Evolutionary conservation across 2,797 vertebrate genomes (phyloP), one percentile per base, ranked within the genome.

Genomic region (Lepidocolaptes lacrymiger): DNA sequence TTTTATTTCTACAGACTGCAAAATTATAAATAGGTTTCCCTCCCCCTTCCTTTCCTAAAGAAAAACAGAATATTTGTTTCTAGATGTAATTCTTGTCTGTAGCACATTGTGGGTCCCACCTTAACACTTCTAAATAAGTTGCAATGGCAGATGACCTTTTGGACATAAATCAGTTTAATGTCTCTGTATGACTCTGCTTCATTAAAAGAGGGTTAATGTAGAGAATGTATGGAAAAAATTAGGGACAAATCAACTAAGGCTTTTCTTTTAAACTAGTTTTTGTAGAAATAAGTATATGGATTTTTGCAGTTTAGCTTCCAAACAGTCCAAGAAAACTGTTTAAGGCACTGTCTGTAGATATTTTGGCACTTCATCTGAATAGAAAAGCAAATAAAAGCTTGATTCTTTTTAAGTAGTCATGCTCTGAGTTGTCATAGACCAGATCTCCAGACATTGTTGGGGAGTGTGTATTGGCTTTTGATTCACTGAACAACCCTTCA

Each of bases 361-460:
- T 77, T 85, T 90, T 66, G 90, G 39, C 77, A 62, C 72, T 91
- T 91, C 11, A 58, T 64, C 22, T 77, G 66, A 75, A 64, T 24
- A 75, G 62, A 61, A 95, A 48, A 95, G 82, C 88, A 86, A 90
- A 89, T 88, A 66, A 74, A 85, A 88, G 34, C 58, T 46, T 75
- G 68, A 61, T 82, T 83, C 52, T 80, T 87, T 76, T 79, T 59
- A 63, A 93, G 72, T 56, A 61, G 62, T 71, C 39, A 4, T 55
- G 44, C 72, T 89, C 85, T 69, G 83, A 83, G 58, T 62, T 66
- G 63, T 32, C 51, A 32, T 43, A 88, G 68, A 89, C 68, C 73
- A 63, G 43, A 93, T 91, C 88, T 88, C 76, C 82, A 91, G 61
- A 17, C 80, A 16, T 1, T 62, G 68, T 48, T 72, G 75, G 78